phyloP scores from a whole-genome alignment of 1,140 invertebrate genomes.

The Papilio helenus region DNA sequence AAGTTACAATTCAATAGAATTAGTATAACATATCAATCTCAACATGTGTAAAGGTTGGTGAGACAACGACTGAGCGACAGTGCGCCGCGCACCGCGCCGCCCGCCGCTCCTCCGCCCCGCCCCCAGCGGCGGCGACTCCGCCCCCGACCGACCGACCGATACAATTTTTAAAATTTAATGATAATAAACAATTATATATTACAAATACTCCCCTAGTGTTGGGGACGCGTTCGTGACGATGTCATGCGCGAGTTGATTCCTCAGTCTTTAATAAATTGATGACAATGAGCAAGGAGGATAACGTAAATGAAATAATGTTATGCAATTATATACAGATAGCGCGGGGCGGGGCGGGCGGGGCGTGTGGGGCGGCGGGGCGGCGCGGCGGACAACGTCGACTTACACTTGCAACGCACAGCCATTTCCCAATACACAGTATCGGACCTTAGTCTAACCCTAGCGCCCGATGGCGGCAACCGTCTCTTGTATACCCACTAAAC shows the following conservation, averaged over 20 bases:
- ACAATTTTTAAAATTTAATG: constrained; percentile 55
- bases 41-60: constrained; percentile 81
- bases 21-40: constrained; percentile 82
- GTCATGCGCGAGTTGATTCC: constrained; percentile 81
- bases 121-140: not conserved
- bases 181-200: constrained; percentile 67
- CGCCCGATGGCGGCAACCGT: constrained; percentile 66
- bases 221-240: constrained; percentile 78
- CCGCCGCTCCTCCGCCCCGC: constrained; percentile 34
- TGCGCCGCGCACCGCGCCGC: constrained; percentile 32
- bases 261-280: constrained; percentile 83
- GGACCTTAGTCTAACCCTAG: constrained; percentile 63
- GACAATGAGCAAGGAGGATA: constrained; percentile 80
- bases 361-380: constrained; percentile 51
- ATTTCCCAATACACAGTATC: constrained; percentile 71
- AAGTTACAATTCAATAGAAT: constrained; percentile 83
- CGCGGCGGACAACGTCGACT: constrained; percentile 66
- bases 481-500: constrained; percentile 69
- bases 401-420: constrained; percentile 75
- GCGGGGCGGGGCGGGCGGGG: constrained; percentile 55
- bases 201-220: constrained; percentile 61
- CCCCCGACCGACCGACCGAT: constrained; percentile 21
- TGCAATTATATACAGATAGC: constrained; percentile 78
- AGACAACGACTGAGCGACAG: constrained; percentile 69
- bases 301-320: constrained; percentile 79